Percentiles rank a stretch among this genome's conserved stretches.
These are phyloP conservation scores for Antedon mediterranea DNA, from an alignment of 53 echinoderm and acorn worm species.

Conservation along the genomic window DNA sequence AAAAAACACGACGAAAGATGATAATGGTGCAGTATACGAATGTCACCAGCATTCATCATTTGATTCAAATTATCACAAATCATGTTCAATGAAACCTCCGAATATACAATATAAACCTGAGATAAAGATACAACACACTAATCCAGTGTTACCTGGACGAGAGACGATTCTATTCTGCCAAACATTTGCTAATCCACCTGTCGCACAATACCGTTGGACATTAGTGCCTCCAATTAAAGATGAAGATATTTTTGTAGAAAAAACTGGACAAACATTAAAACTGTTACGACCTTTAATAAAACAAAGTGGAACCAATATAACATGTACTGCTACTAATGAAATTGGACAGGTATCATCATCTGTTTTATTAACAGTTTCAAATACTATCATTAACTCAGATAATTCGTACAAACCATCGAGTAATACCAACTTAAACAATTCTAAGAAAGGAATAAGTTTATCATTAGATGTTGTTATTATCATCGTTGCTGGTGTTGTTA, in stretches of 20 bases:
- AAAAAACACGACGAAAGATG: not conserved
- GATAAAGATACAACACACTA: not conserved
- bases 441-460: not conserved
- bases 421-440: not conserved
- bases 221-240: not conserved
- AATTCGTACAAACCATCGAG: not conserved
- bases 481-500: not conserved
- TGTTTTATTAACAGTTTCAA: not conserved
- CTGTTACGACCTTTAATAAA: not conserved
- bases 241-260: not conserved
- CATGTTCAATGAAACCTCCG: not conserved
- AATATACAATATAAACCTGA: not conserved
- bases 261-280: not conserved
- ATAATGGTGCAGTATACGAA: not conserved
- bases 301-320: not conserved
- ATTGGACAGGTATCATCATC: not conserved
- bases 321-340: not conserved
- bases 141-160: not conserved
- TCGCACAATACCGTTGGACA: not conserved
- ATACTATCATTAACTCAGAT: not conserved
- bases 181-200: not conserved
- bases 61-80: not conserved
- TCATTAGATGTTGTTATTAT: not conserved
- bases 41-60: not conserved
- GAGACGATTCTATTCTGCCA: not conserved